Percentiles rank a stretch among this genome's conserved stretches.
phyloP scores from a whole-genome alignment of 2,888 invertebrate genomes.

The Heterodera filipjevi region DNA sequence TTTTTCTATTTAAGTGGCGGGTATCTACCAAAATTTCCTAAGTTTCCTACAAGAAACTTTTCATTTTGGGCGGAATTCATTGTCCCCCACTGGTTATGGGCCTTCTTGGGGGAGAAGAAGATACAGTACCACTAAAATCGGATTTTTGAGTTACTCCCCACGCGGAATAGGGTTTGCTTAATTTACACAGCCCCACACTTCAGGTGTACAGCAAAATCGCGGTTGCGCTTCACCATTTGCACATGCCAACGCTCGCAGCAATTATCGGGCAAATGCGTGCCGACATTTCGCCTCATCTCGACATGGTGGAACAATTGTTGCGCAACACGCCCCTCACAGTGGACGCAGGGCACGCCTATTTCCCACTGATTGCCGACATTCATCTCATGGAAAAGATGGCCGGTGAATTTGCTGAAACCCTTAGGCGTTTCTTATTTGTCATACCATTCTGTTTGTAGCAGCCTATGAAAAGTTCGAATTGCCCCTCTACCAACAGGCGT shows the following conservation, averaged over 20 bases:
- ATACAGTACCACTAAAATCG: no score
- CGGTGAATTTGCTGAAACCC: constrained; percentile 27
- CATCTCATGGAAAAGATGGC: constrained; percentile 41
- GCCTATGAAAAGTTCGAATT: constrained; percentile 25
- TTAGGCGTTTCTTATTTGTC: neutral
- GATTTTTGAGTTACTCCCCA: no score
- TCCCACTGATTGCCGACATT: constrained; percentile 43
- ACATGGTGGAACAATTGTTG: constrained; percentile 34
- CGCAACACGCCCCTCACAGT: constrained; percentile 35
- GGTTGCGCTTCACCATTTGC: constrained; percentile 25
- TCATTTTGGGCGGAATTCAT: no score
- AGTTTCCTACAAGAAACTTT: no score
- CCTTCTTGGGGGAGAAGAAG: no score
- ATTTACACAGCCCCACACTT: no score
- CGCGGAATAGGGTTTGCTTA: no score
- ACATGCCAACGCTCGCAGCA: constrained; percentile 42
- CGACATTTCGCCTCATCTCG: constrained; percentile 39
- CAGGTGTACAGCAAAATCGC: constrained; percentile 34
- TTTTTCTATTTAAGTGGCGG: no score
- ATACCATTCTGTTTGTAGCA: neutral
- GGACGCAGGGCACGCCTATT: constrained; percentile 44
- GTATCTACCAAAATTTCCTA: no score
- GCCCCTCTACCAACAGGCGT: constrained; percentile 27
- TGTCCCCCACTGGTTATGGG: no score
- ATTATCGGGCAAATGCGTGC: constrained; percentile 40